These are phyloP conservation scores for Phymorhynchus buccinoides DNA, from an alignment of 1,140 invertebrate genomes.

Conservation along the genomic window DNA sequence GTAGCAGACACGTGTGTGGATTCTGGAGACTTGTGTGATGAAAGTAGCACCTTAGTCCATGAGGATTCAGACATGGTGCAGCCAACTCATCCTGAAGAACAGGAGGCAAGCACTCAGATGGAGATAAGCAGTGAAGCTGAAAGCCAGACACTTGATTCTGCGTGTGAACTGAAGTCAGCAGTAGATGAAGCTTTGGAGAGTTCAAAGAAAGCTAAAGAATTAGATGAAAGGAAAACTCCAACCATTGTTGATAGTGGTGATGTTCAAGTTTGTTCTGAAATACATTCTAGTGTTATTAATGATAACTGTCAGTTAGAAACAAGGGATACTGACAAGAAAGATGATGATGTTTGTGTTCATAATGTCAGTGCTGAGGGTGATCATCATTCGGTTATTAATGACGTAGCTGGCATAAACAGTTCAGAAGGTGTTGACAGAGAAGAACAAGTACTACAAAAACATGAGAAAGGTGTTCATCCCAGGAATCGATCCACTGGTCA, in stretches of 20 bases:
- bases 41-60: not conserved
- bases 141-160: not conserved
- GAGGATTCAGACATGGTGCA: not conserved
- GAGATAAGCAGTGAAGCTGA: not conserved
- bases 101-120: not conserved
- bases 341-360: not conserved
- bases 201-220: not conserved
- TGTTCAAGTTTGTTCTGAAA: too few relatives aligned
- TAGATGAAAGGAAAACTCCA: not conserved
- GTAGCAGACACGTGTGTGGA: not conserved
- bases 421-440: not conserved
- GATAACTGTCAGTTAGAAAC: not conserved
- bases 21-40: not conserved
- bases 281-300: not conserved
- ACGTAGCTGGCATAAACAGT: not conserved
- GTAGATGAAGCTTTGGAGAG: not conserved
- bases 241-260: not conserved
- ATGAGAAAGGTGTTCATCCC: not conserved
- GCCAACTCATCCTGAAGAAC: not conserved
- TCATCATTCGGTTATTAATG: not conserved
- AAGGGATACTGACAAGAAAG: not conserved
- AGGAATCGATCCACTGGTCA: not conserved
- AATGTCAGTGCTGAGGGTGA: not conserved
- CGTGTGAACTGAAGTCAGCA: not conserved
- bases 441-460: not conserved